Evolutionary conservation across 2,888 invertebrate genomes (phyloP), one percentile per base, ranked within the genome.

Genomic region (Phragmatobia fuliginosa): DNA sequence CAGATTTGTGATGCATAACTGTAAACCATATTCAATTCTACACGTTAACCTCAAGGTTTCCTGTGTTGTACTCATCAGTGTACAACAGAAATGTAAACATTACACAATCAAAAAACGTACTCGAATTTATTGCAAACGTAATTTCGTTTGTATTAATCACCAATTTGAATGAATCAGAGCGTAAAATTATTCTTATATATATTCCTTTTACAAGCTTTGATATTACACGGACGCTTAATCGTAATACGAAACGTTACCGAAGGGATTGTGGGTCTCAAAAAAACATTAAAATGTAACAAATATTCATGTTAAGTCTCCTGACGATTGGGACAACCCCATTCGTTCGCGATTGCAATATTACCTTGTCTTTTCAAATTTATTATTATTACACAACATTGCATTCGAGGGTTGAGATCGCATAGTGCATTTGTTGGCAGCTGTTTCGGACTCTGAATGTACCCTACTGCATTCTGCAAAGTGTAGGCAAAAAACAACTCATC

Each of bases 321-420:
- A 89, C 89, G 91, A 92, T 92, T 90, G 88, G 84, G 72, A 77
- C 88, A 91, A 91, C 92, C 92, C 92, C 87, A 82, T 82, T 76
- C 77, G 70, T 84, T 83, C 87, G 87, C 78, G 78, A 85, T 83
- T 88, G 88, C 85, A 85, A 87, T 84, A 88, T 87, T 90, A 90
- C 91, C 91, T 91, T 90, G 92, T 92, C 92, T 93, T 90, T 91
- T 87, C 87, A 87, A 91, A 93, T 94, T 92, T 94, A 94, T 92
- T 94, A 93, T 93, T 94, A 93, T 92, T 91, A 91, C 86, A 88
- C 89, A 90, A 92, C 90, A 90, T 91, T 93, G 92, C 92, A 90
- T 89, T 90, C 86, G 90, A 86, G 93, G 91, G 90, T 88, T 87
- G 84, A 85, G 86, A 88, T 90, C 86, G 86, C 87, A 90, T 87